A percentile compares a stretch with the other conserved stretches of the same genome.
These are phyloP conservation scores for Drosophila gaucha DNA, from an alignment of 2,888 invertebrate genomes.

Conservation along the genomic window DNA sequence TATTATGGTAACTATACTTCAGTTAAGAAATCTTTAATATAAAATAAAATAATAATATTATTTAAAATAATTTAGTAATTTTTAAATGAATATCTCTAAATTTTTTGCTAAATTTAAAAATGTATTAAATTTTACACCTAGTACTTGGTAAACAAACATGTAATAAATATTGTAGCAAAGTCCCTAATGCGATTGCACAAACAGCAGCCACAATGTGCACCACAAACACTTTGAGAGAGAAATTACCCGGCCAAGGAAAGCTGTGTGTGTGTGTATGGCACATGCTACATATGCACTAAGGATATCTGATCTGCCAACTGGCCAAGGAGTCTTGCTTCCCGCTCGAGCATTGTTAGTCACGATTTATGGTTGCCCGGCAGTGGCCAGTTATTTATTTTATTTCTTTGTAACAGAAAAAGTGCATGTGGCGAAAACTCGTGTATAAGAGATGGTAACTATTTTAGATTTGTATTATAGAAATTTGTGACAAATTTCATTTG, in stretches of 20 bases:
- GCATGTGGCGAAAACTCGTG: neutral
- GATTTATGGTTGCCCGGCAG: constrained; percentile 39
- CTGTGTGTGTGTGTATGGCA: neutral
- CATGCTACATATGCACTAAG: constrained; percentile 11
- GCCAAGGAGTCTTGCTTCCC: constrained; percentile 28
- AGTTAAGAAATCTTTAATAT: too few species aligned
- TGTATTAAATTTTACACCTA: constrained; percentile 46
- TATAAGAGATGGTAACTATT: neutral
- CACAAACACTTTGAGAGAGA: constrained; percentile 37
- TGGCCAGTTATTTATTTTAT: constrained; percentile 31
- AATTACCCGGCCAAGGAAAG: constrained; percentile 27
- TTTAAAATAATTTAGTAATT: constrained; percentile 1
- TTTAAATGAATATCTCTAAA: neutral
- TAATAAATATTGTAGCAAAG: constrained; percentile 55
- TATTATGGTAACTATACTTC: too few species aligned
- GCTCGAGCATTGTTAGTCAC: constrained; percentile 37
- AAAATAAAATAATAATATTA: too few species aligned
- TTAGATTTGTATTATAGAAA: neutral
- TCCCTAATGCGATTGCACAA: constrained; percentile 65
- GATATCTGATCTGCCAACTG: constrained; percentile 39
- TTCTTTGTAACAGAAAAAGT: constrained; percentile 16
- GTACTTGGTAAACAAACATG: constrained; percentile 39
- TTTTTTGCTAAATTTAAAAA: constrained; percentile 14
- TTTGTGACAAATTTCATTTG: neutral
- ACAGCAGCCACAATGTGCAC: constrained; percentile 39